A percentile compares a stretch with the other conserved stretches of the same genome.
phyloP scores from a whole-genome alignment of 2,888 invertebrate species.

The Pollenia griseotomentosa region DNA sequence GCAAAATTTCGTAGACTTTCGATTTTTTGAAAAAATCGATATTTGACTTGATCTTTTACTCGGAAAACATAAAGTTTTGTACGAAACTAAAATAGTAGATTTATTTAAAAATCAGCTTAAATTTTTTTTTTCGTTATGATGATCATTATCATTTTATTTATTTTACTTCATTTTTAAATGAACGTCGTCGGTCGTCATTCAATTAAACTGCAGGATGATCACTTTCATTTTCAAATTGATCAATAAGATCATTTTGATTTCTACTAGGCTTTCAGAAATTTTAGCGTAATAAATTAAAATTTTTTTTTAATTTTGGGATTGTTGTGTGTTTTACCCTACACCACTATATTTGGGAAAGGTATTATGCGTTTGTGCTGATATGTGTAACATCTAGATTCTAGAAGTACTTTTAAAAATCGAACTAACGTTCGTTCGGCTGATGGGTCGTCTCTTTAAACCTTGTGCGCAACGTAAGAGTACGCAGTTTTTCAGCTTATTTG shows the following conservation, averaged over 20 bases:
- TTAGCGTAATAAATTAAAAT: not conserved
- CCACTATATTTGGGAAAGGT: too few species aligned
- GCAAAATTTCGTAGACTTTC: conserved; percentile 7
- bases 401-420: too few species aligned
- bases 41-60: conserved; percentile 48
- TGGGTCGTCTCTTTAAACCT: too few species aligned
- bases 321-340: not conserved
- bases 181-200: too few species aligned
- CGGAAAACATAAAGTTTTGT: conserved; percentile 18
- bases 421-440: too few species aligned
- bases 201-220: conserved; percentile 64
- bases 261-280: conserved; percentile 54
- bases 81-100: not conserved
- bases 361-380: too few species aligned
- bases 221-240: conserved; percentile 82
- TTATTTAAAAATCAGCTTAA: too few species aligned
- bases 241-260: conserved; percentile 77
- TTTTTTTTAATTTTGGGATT: not conserved
- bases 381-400: too few species aligned
- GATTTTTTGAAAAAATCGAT: conserved; percentile 54
- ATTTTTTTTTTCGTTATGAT: not conserved
- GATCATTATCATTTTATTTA: not conserved
- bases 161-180: not conserved
- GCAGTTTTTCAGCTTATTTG: too few species aligned
- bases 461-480: too few species aligned